Evolutionary conservation across 2,888 invertebrate species (phyloP), one percentile per base, ranked within the genome.

Genomic region (Melipona bicolor): DNA sequence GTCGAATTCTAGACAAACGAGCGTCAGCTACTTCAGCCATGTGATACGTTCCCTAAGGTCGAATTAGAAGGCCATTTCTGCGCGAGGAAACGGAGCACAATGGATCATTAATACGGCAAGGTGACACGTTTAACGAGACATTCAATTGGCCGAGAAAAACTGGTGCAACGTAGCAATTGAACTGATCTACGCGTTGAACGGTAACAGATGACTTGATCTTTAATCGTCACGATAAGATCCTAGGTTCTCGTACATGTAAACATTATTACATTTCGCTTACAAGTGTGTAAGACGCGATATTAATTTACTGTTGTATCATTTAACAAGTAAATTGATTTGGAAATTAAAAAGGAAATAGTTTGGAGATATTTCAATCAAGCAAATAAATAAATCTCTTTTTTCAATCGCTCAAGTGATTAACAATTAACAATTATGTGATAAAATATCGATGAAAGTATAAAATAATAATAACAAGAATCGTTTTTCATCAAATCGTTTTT

Each of bases 1-100:
- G 84, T 84, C 77, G 69, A 69, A 69, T 77, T 85, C 73, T 76
- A 56, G 73, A 81, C 24, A 43, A 72, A 68, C 83, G 54, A 27
- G 56, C 27, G 56, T 52, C 77, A 64, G 27, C 67, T 62, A 68
- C 69, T 75, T 50, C 21, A 32, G 15, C 5, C 75, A 24, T 11
- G 15, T 64, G 62, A 83, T 67, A 59, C 43, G 17, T 19, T 13
- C n/a, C 2, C 50, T 17, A 67, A 32, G 56, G 67, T 67, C 32
- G 17, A 59, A 52, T 65, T 75, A 43, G 43, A 54, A 9, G 11
- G 4, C 54, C 21, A 32, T 52, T 43, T n/a, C 59, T 49, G 59
- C 27, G 19, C 27, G 24, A 15, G 11, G 6, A 27, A 72, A 72
- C 19, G 15, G 6, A 4, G 9, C 61, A 27, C 49, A 24, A 36